Evolutionary conservation across 2,113 vertebrate species (phyloP).

Genomic region (Micronycteris hirsuta): DNA sequence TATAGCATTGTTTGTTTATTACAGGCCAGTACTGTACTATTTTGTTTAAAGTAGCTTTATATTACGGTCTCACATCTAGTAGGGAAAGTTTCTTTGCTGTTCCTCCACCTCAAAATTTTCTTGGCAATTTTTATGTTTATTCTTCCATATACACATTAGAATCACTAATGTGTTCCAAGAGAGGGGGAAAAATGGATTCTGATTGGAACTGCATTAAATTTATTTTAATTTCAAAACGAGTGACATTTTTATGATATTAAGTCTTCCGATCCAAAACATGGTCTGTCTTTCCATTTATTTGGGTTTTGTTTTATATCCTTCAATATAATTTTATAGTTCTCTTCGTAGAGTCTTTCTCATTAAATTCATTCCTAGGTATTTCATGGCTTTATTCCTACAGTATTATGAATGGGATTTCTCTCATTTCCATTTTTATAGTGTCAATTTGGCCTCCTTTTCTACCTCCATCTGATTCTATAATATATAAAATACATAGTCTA

Average conservation of each 20-base stretch:
- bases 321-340: conserved; percentile 43
- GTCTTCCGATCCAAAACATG: neutral
- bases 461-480: neutral
- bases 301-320: conserved; percentile 27
- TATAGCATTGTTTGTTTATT: neutral
- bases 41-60: neutral
- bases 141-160: conserved; percentile 4
- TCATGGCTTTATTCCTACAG: neutral
- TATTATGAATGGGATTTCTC: neutral
- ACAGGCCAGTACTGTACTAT: neutral
- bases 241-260: conserved; percentile 12
- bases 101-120: conserved; percentile 14
- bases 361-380: conserved; percentile 40
- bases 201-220: neutral
- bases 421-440: conserved; percentile 42
- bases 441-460: conserved; percentile 16
- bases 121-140: conserved; percentile 36
- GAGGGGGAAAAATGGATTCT: neutral
- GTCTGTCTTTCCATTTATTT: neutral
- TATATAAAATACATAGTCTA: neutral
- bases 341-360: conserved; percentile 29
- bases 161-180: conserved; percentile 9
- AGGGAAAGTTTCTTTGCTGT: neutral
- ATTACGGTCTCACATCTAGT: neutral
- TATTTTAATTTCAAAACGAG: conserved; percentile 33